Conservation (phyloP, 2,888 invertebrate species). For the Polylopha cassiicola region DNA sequence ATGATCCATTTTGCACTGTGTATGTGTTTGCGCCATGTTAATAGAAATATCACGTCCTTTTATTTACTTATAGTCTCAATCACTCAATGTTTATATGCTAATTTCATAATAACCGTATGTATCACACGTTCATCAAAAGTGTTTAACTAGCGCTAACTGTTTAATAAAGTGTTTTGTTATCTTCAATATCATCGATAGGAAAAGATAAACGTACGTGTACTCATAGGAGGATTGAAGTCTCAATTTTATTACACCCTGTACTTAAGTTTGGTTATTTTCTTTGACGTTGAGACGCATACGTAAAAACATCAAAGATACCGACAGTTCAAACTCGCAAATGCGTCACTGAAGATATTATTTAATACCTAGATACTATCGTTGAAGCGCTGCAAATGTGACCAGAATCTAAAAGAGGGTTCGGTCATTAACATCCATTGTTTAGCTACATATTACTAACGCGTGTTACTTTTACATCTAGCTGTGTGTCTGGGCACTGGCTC, state of each 20-base stretch:
- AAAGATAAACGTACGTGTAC: slow-evolving; percentile 39
- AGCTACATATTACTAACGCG: slow-evolving; percentile 6
- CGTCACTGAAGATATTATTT: too few species aligned
- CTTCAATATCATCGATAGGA: slow-evolving; percentile 46
- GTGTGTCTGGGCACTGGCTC: slow-evolving; percentile 4
- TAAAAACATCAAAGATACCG: too few species aligned
- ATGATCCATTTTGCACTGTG: slow-evolving; percentile 78
- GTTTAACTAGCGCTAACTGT: slow-evolving; percentile 37
- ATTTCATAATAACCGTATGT: slow-evolving; percentile 20
- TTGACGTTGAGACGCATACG: too few species aligned
- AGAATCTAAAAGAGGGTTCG: slow-evolving; percentile 25
- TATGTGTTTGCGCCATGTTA: slow-evolving; percentile 67
- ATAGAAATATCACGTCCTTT: too few species aligned
- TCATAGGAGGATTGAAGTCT: slow-evolving; percentile 21
- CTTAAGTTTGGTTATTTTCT: too few species aligned
- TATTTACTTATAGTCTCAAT: too few species aligned
- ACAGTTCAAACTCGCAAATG: too few species aligned
- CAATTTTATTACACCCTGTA: slow-evolving; percentile 10
- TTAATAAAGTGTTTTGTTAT: slow-evolving; percentile 47
- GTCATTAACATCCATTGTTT: slow-evolving; percentile 22
- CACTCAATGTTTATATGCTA: slow-evolving; percentile 5
- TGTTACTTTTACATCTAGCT: slow-evolving; percentile 1
- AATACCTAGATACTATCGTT: too few species aligned
- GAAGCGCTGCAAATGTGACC: slow-evolving; percentile 40
- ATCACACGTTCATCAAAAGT: slow-evolving; percentile 32